Evolutionary conservation across 2,888 invertebrate species (phyloP), one percentile per base, ranked within the genome.

Genomic region (Calameuta filiformis): DNA sequence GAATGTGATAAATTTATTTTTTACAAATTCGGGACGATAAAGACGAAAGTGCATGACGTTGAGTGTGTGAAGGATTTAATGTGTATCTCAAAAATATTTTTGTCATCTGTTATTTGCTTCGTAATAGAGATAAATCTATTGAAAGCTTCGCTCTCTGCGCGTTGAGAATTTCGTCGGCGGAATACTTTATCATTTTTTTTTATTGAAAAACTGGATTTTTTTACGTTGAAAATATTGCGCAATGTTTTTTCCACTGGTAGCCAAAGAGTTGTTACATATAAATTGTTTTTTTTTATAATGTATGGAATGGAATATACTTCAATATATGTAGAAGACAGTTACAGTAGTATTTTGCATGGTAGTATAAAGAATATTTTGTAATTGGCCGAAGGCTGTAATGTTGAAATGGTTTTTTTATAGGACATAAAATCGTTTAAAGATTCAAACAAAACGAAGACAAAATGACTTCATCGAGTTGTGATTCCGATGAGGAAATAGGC

Each of bases 401-500:
- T 23, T 56, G 9, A 9, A 23, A 56, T 56, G 23, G 9, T 6
- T 56, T 9, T 9, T 23, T 56, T 56, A 1, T 23, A 56, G 56
- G 56, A 23, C 23, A 56, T 23, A 56, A 23, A 6, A 23, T 56
- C 23, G 9, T 56, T 56, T 23, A 9, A 56, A 56, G 23, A 56
- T 0, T 56, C 9, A 23, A 37, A 33, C 12, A 34, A 12, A 6
- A 30, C 3, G 0, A 73, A 73, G 37, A 40, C 12, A 23, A 35
- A 31, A 40, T 30, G 31, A 4, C 23, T 33, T 35, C 23, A n/a
- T 35, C 33, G 2, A 34, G 35, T 23, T n/a, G n/a, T 23, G 33
- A 31, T 73, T 56, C 74, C 12, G 12, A 34, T 12, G 75, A 79
- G 11, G 68, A 12, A 9, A 37, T 84, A 30, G 73, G 74, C 31